Evolutionary conservation across 1,140 invertebrate genomes (phyloP), one percentile per base, ranked within the genome.

Genomic region (Vollenhovia emeryi): DNA sequence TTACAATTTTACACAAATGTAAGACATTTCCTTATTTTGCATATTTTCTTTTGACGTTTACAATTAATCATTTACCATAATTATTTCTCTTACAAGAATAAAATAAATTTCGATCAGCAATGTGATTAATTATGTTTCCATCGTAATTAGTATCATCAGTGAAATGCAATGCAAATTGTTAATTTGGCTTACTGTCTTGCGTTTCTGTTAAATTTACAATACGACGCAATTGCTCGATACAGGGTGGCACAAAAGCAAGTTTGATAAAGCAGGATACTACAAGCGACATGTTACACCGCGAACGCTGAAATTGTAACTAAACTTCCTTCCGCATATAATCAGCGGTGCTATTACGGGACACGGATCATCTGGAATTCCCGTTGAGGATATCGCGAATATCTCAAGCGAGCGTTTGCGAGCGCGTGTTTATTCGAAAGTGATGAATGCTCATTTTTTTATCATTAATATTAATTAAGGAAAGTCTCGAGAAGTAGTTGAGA

Each of bases 291-390:
- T 15, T 62, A n/a, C 59, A 59, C 8, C 33, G 18, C 27, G 27
- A 66, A 66, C n/a, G 43, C 15, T 76, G 30, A 68, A 71, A 73
- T 71, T 71, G 24, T 59, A 69, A 57, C 36, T 15, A 73, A 43
- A 57, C 24, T 82, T 82, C 36, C 66, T 59, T 45, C 50, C 24
- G 50, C 36, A 6, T 21, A 69, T 66, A 79, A 79, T 43, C 48
- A 71, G 18, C 4, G 30, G 24, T 18, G 36, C 43, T 78, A 18
- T 57, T 45, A 24, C 45, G 33, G 33, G 15, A 75, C 36, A 30
- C 27, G 52, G 43, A 82, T 82, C 78, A 79, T 79, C 62, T 79
- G 50, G 64, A n/a, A 71, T 57, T 57, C 8, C 36, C 27, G 24
- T 43, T 50, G 24, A 52, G 48, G 6, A 4, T 15, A 33, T 66